These are phyloP conservation scores for Manis crassicaudata DNA, from an alignment of 2,797 vertebrate genomes.

Conservation along the genomic window DNA sequence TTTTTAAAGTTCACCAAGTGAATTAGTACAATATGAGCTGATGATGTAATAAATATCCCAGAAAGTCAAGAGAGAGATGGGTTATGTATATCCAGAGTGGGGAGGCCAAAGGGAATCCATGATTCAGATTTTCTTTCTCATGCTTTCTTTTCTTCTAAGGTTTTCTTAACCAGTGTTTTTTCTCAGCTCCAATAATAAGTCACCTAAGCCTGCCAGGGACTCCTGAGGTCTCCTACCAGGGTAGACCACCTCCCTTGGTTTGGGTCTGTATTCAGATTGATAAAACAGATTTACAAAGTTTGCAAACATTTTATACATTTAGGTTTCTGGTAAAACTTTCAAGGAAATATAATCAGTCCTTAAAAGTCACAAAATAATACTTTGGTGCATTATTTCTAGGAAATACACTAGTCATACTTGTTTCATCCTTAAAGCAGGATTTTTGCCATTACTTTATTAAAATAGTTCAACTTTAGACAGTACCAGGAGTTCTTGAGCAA, in stretches of 20 bases:
- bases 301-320: background rate
- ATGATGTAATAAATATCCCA: background rate
- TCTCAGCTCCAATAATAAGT: background rate
- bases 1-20: background rate
- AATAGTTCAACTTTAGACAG: background rate
- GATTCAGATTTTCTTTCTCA: background rate
- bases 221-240: background rate
- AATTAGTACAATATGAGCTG: background rate
- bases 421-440: background rate
- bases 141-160: background rate
- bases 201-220: background rate
- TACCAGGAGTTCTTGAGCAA: background rate
- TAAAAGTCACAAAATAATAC: background rate
- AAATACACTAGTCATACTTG: background rate
- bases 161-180: background rate
- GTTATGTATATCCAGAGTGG: background rate
- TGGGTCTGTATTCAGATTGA: background rate
- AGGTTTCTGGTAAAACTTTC: background rate
- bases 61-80: background rate
- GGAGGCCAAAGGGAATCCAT: background rate
- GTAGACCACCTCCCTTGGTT: background rate
- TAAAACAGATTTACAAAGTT: background rate
- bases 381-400: background rate
- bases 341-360: background rate
- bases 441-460: background rate